Percentiles rank a stretch among this genome's conserved stretches.
Conservation (phyloP, 2,888 invertebrate species). For the Scaptomyza flava region DNA sequence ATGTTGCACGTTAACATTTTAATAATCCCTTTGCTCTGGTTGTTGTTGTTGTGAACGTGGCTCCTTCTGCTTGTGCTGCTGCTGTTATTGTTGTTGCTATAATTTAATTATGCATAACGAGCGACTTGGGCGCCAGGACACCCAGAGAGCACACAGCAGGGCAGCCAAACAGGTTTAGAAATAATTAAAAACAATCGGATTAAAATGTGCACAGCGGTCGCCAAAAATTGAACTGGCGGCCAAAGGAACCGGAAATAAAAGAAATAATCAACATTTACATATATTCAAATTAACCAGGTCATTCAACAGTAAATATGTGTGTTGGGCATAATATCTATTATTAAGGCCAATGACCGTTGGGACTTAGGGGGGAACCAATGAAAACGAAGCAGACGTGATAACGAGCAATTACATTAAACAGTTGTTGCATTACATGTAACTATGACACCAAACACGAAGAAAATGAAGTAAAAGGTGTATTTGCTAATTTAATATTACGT, state of each 20-base stretch:
- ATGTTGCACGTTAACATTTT: constrained; percentile 38
- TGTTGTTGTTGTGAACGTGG: not conserved
- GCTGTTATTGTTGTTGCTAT: constrained; percentile 36
- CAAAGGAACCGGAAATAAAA: constrained; percentile 39
- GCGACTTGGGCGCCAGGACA: constrained; percentile 46
- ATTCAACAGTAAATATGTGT: not conserved
- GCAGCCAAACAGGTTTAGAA: constrained; percentile 47
- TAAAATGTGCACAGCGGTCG: constrained; percentile 63
- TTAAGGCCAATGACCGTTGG: constrained; percentile 35
- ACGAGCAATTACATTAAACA: constrained; percentile 20
- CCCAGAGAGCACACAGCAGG: constrained; percentile 39
- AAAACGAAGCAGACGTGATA: constrained; percentile 19
- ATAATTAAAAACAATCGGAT: constrained; percentile 73
- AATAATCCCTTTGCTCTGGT: constrained; percentile 40
- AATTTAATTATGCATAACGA: constrained; percentile 70
- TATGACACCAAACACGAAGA: constrained; percentile 10
- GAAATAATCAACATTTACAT: constrained; percentile 44
- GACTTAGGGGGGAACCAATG: constrained; percentile 19
- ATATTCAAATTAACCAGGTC: constrained; percentile 35
- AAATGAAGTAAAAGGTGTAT: not conserved
- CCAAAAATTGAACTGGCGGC: constrained; percentile 30
- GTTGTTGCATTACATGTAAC: constrained; percentile 5
- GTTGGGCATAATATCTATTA: constrained; percentile 8
- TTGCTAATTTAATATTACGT: constrained; percentile 27
- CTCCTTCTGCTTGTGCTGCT: constrained; percentile 7